These are phyloP conservation scores for Cartodere bifasciata DNA, from an alignment of 2,888 invertebrate genomes.

Conservation along the genomic window DNA sequence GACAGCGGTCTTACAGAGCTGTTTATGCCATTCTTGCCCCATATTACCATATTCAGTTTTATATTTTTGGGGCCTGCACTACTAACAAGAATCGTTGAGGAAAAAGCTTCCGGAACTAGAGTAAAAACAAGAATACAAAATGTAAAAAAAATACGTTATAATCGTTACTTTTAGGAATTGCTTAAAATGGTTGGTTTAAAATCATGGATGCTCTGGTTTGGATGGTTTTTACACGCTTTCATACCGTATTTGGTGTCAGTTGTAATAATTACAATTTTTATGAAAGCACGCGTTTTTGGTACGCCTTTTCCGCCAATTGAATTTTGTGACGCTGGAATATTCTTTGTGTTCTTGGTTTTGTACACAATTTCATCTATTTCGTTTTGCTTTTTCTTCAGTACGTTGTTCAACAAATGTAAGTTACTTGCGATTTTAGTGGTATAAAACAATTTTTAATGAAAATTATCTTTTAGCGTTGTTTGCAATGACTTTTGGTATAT, in stretches of 20 bases:
- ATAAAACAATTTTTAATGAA: slow-evolving; percentile 2
- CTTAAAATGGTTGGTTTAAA: slow-evolving; percentile 87
- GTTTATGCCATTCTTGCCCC: slow-evolving; percentile 30
- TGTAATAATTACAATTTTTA: slow-evolving; percentile 40
- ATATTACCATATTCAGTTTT: slow-evolving; percentile 35
- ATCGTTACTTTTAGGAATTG: slow-evolving; percentile 51
- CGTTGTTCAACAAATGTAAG: slow-evolving; percentile 64
- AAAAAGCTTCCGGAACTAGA: slow-evolving; percentile 46
- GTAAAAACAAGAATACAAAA: slow-evolving; percentile 23
- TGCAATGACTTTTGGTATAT: slow-evolving; percentile 27
- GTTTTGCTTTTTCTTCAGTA: slow-evolving; percentile 66
- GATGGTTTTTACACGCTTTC: slow-evolving; percentile 74
- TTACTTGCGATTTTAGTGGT: slow-evolving; percentile 13
- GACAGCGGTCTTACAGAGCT: slow-evolving; percentile 25
- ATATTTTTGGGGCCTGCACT: slow-evolving; percentile 41
- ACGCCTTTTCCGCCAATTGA: slow-evolving; percentile 50
- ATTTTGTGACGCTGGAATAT: slow-evolving; percentile 47
- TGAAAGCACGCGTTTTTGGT: slow-evolving; percentile 41
- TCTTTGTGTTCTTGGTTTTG: slow-evolving; percentile 56
- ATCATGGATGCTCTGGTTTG: slow-evolving; percentile 74
- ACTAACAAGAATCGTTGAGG: slow-evolving; percentile 43
- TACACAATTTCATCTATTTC: slow-evolving; percentile 58
- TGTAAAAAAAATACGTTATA: slow-evolving; percentile 3
- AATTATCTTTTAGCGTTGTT: slow-evolving; percentile 24
- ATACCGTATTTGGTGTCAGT: slow-evolving; percentile 51